Conservation (phyloP, 2,888 invertebrate genomes). For the Amphipoea lucens region DNA sequence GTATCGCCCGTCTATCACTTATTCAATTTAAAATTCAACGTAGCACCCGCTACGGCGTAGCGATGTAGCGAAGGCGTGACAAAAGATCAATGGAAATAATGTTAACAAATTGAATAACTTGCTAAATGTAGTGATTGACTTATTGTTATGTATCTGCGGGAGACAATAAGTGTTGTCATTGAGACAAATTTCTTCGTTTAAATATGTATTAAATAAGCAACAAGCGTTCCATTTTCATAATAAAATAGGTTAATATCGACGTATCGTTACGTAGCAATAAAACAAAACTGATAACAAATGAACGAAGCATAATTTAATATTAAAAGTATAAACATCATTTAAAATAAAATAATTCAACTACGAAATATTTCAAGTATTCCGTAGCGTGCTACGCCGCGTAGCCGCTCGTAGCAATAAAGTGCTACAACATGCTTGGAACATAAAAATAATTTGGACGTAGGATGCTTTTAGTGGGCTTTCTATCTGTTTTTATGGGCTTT, state of each 20-base stretch:
- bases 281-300: not conserved
- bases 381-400: slow-evolving; percentile 48
- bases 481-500: slow-evolving; percentile 65
- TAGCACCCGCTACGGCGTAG: slow-evolving; percentile 49
- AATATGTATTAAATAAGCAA: not conserved
- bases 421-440: slow-evolving; percentile 54
- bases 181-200: not conserved
- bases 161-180: not conserved
- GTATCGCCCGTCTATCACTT: slow-evolving; percentile 29
- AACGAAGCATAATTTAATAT: not conserved
- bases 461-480: slow-evolving; percentile 61
- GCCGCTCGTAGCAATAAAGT: slow-evolving; percentile 63
- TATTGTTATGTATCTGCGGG: slow-evolving; percentile 19
- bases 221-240: not conserved
- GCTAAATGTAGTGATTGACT: slow-evolving; percentile 17
- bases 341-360: slow-evolving; percentile 19
- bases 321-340: not conserved
- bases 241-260: not conserved
- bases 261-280: not conserved
- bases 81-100: slow-evolving; percentile 30
- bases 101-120: slow-evolving; percentile 34
- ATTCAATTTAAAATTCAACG: slow-evolving; percentile 51
- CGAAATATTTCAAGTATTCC: slow-evolving; percentile 12
- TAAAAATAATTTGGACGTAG: slow-evolving; percentile 65
- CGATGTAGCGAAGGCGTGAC: slow-evolving; percentile 30